Evolutionary conservation across 30 jellyfish, hydroid and myxozoan species (phyloP), one percentile per base, ranked within the genome.

Genomic region (Hydra vulgaris): DNA sequence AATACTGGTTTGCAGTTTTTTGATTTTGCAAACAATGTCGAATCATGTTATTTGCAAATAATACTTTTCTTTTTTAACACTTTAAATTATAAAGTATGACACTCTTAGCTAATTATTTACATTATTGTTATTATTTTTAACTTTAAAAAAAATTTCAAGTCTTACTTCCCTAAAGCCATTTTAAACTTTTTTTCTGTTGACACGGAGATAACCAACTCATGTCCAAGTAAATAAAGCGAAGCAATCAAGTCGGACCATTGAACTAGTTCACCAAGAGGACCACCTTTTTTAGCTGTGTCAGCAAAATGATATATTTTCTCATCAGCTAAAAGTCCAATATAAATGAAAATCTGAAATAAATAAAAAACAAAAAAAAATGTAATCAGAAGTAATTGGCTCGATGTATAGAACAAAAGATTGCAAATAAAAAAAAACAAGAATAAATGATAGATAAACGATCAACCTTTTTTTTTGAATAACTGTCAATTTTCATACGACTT

Each of bases 201-300:
- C 4, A 86, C 86, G 8, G 82, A 82, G 17, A 91, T 84, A 23
- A 88, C 86, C 18, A 91, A 40, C 25, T 86, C 98, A 67, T 91
- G 98, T 4, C 98, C 98, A 21, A 91, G 95, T 21, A 91, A 89
- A 75, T 86, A 91, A 17, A 73, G 27, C 15, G 96, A 83, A 18
- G 89, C 92, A 79, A 91, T 82, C 69, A 91, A 20, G 79, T 91
- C 98, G 53, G 89, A 85, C 98, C 98, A 91, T 77, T 91, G 98
- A 70, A 91, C 98, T 67, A 91, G 81, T 70, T 91, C 98, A 3
- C 98, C 98, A 40, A 91, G 95, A 15, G 98, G 96, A 7, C 98
- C 98, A 1, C 98, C 98, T n/a, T 70, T 74, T 12, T 83, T 61
- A 23, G 98, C 96, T 22, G 75, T 67, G 19, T 75, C 84, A 17